Evolutionary conservation across 1,140 invertebrate species (phyloP), one percentile per base, ranked within the genome.

Genomic region (Dreissena polymorpha): DNA sequence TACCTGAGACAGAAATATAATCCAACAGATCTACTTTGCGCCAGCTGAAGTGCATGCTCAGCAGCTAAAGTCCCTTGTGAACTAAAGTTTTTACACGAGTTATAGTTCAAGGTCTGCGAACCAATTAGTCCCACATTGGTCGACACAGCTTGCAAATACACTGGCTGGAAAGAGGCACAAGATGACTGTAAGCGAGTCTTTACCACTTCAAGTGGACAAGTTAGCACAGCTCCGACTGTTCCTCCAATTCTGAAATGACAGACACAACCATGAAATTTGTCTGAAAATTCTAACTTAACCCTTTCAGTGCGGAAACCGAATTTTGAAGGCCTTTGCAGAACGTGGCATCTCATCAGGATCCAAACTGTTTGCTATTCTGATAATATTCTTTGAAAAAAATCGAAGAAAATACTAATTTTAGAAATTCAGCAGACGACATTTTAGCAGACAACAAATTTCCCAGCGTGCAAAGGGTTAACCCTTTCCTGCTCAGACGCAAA

Each of bases 151-250:
- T 77, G 72, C 16, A 83, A 18, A 21, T 73, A 83, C 23, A 77
- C 81, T 25, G 81, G 81, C 21, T 83, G 53, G 51, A 83, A 83
- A 27, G 85, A 83, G 27, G 89, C 88, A 18, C 86, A 95, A 0
- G 98, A 99, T 18, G 98, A 99, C 92, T 99, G 99, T 76, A 99
- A 95, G 67, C 99, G 95, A 3, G 98, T 99, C 94, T 99, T 99
- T 6, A 99, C 97, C 76, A 99, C 98, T 94, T 99, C 99, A 85
- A 99, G 93, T 0, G 99, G 99, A 94, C 98, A 99, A 86, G 99
- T 99, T 60, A 99, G 95, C 83, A 99, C 97, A 12, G 98, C 98
- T 83, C 98, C 98, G 64, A 97, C 96, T 29, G 98, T 99, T 50
- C 98, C 98, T 87, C 97, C 98, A 92, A 97, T 95, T 89, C 98